Base-by-base conservation (phyloP, 1,140 invertebrate genomes). In the Agrilus planipennis region DNA sequence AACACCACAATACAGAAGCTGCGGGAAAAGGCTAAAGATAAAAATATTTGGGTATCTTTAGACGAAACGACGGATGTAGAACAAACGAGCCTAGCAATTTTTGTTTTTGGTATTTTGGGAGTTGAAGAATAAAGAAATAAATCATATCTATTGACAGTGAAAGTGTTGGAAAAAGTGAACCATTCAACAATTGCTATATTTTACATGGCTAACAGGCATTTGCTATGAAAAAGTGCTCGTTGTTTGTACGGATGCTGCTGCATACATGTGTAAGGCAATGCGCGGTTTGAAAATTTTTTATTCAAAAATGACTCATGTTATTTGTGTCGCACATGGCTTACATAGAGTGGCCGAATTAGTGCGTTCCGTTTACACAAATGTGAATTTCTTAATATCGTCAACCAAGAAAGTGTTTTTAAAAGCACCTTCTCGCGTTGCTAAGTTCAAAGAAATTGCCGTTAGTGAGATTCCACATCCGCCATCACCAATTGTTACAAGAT, bases 321-420 rank as follows among this genome's bases (percentile, higher is more conserved):
- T 53, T 6, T 61, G 58, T 38, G 22, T 56, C 5, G 53, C 47
- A 4, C 56, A 61, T 45, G 53, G 41, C 22, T 34, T 57, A 1
- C 53, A 60, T 36, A 12, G 47, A 6, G 43, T 61, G 11, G 51
- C 47, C 12, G 57, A 59, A 45, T 38, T 45, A 19, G 37, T 60
- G 11, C 31, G 58, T 14, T 19, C 15, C 12, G 17, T 9, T 11
- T 32, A 11, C 15, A 7, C 10, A 7, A 16, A 11, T 11, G 54
- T 62, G n/a, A n/a, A n/a, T n/a, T n/a, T n/a, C n/a, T n/a, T n/a
- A n/a, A n/a, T n/a, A n/a, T n/a, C n/a, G n/a, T n/a, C n/a, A n/a
- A n/a, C n/a, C n/a, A n/a, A n/a, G n/a, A n/a, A n/a, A n/a, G n/a
- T n/a, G n/a, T n/a, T n/a, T n/a, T n/a, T n/a, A n/a, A n/a, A n/a